A percentile compares a stretch with the other conserved stretches of the same genome.
Evolutionary conservation across 2,888 invertebrate genomes (phyloP).

Genomic region (Parthenolecanium corni): DNA sequence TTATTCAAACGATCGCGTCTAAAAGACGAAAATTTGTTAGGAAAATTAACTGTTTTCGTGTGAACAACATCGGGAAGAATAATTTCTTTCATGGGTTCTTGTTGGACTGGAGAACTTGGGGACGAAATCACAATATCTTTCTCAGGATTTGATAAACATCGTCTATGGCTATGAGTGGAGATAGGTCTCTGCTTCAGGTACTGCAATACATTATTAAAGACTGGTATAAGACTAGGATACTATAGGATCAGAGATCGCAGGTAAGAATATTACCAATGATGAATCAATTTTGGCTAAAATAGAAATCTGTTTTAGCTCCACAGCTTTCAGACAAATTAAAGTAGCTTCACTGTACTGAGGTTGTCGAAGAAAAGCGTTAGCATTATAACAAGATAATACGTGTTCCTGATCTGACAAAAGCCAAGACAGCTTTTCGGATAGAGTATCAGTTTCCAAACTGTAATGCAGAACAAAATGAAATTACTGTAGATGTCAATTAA

Average conservation of each 20-base stretch:
- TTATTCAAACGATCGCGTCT: neutral
- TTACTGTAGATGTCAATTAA: too few species aligned
- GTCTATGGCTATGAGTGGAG: constrained; percentile 42
- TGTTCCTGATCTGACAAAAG: constrained; percentile 51
- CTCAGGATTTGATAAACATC: constrained; percentile 48
- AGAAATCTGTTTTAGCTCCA: constrained; percentile 51
- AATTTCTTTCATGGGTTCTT: too few species aligned
- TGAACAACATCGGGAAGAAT: neutral
- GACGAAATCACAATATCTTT: constrained; percentile 22
- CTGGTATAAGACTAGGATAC: neutral
- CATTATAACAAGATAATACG: constrained; percentile 46
- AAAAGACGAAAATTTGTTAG: neutral
- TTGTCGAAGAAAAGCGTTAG: constrained; percentile 49
- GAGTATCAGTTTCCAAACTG: constrained; percentile 46
- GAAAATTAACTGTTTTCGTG: neutral
- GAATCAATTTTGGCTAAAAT: constrained; percentile 52
- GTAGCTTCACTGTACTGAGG: constrained; percentile 49
- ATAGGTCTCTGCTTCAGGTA: constrained; percentile 35
- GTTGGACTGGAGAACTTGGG: neutral
- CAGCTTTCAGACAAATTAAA: constrained; percentile 50
- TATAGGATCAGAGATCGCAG: neutral
- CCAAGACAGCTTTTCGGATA: constrained; percentile 50
- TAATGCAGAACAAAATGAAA: constrained; percentile 35
- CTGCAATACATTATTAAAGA: constrained; percentile 23
- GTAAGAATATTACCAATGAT: constrained; percentile 39